Evolutionary conservation across 2,113 vertebrate species (phyloP).

Genomic region (Rhadina sibilatrix): DNA sequence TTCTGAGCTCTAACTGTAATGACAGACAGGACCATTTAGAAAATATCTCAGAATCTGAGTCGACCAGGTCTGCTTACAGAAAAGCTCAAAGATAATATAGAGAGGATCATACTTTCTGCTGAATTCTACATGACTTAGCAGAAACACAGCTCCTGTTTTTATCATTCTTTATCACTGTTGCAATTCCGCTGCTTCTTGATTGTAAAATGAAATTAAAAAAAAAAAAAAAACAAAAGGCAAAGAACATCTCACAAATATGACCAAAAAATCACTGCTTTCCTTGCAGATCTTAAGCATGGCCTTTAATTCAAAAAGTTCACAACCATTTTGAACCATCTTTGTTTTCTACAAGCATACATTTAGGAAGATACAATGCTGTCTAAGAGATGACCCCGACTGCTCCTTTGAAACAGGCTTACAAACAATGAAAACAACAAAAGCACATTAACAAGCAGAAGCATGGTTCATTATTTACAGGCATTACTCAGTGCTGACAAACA

Average conservation of each 20-base stretch:
- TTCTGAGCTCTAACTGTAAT: neutral
- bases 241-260: neutral
- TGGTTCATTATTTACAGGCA: slow-evolving; percentile 4
- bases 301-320: neutral
- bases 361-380: neutral
- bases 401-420: neutral
- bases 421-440: slow-evolving; percentile 23
- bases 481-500: neutral
- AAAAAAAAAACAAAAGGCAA: neutral
- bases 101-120: neutral
- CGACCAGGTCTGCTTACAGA: neutral
- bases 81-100: neutral
- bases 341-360: neutral
- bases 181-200: neutral
- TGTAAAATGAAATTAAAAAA: neutral
- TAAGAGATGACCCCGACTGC: neutral
- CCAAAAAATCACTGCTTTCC: neutral
- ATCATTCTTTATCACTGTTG: neutral
- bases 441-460: slow-evolving; percentile 12
- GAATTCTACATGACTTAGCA: neutral
- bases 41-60: neutral
- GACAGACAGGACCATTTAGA: neutral
- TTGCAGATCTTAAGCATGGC: neutral
- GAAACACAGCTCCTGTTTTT: neutral
- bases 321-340: neutral